phyloP scores from a whole-genome alignment of 2,888 invertebrate species.

The Parapristionchus giblindavisi region DNA sequence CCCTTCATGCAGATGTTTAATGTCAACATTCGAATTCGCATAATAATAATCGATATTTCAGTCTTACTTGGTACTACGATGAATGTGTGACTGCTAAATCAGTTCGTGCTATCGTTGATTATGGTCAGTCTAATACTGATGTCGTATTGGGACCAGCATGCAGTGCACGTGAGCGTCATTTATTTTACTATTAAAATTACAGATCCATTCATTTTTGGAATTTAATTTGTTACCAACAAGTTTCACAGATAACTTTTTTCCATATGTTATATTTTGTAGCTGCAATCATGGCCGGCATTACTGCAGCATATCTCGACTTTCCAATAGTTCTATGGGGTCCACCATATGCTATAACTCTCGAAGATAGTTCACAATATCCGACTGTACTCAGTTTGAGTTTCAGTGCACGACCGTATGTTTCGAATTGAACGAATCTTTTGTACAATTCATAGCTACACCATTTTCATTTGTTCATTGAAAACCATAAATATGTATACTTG shows the following conservation, averaged over 20 bases:
- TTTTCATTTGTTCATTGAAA: neutral
- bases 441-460: neutral
- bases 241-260: too few relatives aligned
- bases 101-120: constrained; percentile 46
- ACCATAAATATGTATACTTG: neutral
- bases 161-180: constrained; percentile 47
- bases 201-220: too few relatives aligned
- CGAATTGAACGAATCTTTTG: neutral
- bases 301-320: constrained; percentile 48
- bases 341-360: constrained; percentile 46
- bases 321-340: constrained; percentile 56
- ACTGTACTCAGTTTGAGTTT: constrained; percentile 48
- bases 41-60: too few relatives aligned
- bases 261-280: too few relatives aligned
- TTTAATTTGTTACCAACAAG: too few relatives aligned
- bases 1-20: too few relatives aligned
- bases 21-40: too few relatives aligned
- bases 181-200: too few relatives aligned
- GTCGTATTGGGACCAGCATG: constrained; percentile 54
- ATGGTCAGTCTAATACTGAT: constrained; percentile 42
- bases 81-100: constrained; percentile 47
- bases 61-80: constrained; percentile 47
- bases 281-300: constrained; percentile 36
- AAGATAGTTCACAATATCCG: constrained; percentile 47
- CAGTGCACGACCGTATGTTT: constrained; percentile 48